Conservation (phyloP, 2,888 invertebrate species). For the Arrhopalites spinosus region DNA sequence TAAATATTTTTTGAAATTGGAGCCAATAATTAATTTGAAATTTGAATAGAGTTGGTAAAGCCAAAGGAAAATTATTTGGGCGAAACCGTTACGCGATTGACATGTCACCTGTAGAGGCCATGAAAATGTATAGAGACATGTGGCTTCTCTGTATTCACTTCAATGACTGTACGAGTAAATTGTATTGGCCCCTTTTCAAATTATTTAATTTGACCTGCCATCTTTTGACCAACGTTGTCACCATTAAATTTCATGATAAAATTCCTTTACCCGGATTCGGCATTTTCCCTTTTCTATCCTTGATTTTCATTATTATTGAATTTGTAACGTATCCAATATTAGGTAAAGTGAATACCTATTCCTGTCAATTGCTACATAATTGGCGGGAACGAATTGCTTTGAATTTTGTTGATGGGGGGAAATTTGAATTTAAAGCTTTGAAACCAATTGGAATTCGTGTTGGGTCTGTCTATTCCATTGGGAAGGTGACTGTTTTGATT, state of each 20-base stretch:
- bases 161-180: too few relatives aligned
- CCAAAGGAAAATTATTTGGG: too few relatives aligned
- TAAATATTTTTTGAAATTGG: too few relatives aligned
- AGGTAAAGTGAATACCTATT: not conserved
- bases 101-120: too few relatives aligned
- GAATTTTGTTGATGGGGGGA: too few relatives aligned
- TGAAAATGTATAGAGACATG: too few relatives aligned
- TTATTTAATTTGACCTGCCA: not conserved
- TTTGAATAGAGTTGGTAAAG: too few relatives aligned
- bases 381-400: too few relatives aligned
- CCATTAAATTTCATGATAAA: not conserved
- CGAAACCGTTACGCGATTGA: too few relatives aligned
- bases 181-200: not conserved
- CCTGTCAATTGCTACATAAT: not conserved
- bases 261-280: not conserved
- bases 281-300: not conserved
- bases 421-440: not conserved
- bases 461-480: not conserved
- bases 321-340: not conserved
- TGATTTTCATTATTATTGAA: not conserved
- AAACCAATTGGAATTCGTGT: not conserved
- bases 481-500: not conserved
- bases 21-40: too few relatives aligned
- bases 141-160: too few relatives aligned
- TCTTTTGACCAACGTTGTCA: not conserved